Base-by-base conservation (phyloP, 1,140 invertebrate genomes). In the Amyelois transitella region DNA sequence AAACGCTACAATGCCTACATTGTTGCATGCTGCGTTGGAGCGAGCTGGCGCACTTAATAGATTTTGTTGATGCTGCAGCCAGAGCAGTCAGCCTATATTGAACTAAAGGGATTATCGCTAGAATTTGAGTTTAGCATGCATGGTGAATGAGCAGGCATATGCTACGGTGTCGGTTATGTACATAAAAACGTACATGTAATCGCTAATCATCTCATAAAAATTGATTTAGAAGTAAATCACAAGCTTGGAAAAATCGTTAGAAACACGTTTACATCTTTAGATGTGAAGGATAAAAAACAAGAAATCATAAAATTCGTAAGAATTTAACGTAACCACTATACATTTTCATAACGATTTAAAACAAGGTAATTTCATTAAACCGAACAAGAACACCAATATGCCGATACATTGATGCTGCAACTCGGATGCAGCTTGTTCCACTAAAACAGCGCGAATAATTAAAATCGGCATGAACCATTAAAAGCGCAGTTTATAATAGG, bases 401-500 rank as follows among this genome's bases (percentile, higher is more conserved):
- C n/a, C n/a, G n/a, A n/a, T n/a, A n/a, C n/a, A n/a, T n/a, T n/a
- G n/a, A n/a, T n/a, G n/a, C n/a, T n/a, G n/a, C 19, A 48, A n/a
- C 20, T 21, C 45, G n/a, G 43, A 17, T 28, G 12, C 2, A 45
- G 4, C 45, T n/a, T 21, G 45, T 48, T 48, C 10, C 75, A 69
- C 66, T 73, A 70, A 81, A 82, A 79, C 73, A 68, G 66, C 61
- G 72, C 65, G 74, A 84, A 81, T 85, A 81, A 87, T 87, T 87
- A 85, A 87, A 87, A 87, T 83, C 76, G 75, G 72, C 75, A 76
- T 76, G 77, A 81, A 76, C 81, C 78, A 87, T 87, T 87, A 85
- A 87, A 87, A 87, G 84, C 81, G 81, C 84, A 87, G 80, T 85
- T 84, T 87, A 85, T 85, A 85, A 85, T 85, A 81, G 80, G 81